Percentiles rank a stretch among this genome's conserved stretches.
Evolutionary conservation across 2,888 invertebrate species (phyloP).

Genomic region (Branchinecta sandiegonensis): DNA sequence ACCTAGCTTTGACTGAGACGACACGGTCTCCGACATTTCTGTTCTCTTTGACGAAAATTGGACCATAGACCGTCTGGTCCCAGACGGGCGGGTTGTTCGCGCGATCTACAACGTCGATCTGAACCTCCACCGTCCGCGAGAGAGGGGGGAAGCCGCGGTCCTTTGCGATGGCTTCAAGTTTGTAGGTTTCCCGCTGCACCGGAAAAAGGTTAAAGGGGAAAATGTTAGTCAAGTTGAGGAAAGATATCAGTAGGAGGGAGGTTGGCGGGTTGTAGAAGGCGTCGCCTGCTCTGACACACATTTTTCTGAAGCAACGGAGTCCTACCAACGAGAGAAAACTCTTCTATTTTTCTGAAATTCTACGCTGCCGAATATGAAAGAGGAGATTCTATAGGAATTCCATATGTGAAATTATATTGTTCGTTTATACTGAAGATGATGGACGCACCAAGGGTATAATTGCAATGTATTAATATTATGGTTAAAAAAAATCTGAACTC

Average conservation of each 20-base stretch:
- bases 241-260: background rate
- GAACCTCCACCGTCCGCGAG: slow-evolving; percentile 91
- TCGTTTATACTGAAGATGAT: too few species aligned
- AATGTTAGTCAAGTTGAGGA: slow-evolving; percentile 4
- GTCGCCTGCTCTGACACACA: too few species aligned
- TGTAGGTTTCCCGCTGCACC: slow-evolving; percentile 84
- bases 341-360: too few species aligned
- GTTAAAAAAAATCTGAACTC: too few species aligned
- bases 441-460: too few species aligned
- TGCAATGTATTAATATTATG: too few species aligned
- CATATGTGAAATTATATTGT: too few species aligned
- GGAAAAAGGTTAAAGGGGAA: slow-evolving; percentile 17
- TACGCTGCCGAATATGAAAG: too few species aligned
- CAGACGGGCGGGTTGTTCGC: slow-evolving; percentile 95
- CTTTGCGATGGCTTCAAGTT: slow-evolving; percentile 94
- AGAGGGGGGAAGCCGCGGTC: slow-evolving; percentile 92
- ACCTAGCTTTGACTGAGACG: slow-evolving; percentile 97
- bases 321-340: too few species aligned
- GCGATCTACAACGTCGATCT: slow-evolving; percentile 95
- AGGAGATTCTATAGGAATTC: too few species aligned
- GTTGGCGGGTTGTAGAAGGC: too few species aligned
- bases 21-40: slow-evolving; percentile 94
- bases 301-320: too few species aligned
- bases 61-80: slow-evolving; percentile 92
- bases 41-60: slow-evolving; percentile 94